These are phyloP conservation scores for Eretmochelys imbricata DNA, from an alignment of 2,113 vertebrate species.

Conservation along the genomic window DNA sequence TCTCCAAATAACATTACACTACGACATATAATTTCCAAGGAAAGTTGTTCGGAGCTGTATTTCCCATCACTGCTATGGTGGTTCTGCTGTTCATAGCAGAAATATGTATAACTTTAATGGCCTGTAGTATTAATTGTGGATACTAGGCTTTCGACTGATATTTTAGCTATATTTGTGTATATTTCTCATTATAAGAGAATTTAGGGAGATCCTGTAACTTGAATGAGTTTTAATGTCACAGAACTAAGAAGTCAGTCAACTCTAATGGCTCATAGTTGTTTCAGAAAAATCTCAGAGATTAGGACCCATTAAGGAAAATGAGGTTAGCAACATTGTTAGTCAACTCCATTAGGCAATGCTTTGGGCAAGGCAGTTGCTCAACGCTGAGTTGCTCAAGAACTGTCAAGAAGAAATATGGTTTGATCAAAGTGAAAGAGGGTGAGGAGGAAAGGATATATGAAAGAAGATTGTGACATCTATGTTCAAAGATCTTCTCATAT, in stretches of 20 bases:
- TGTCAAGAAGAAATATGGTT: constrained; percentile 31
- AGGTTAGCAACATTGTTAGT: neutral
- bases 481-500: neutral
- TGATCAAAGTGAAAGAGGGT: neutral
- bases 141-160: neutral
- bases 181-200: neutral
- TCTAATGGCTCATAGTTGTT: neutral
- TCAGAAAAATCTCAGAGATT: neutral
- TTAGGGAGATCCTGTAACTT: neutral
- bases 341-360: constrained; percentile 41
- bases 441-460: neutral
- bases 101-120: neutral
- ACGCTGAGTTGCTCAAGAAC: neutral
- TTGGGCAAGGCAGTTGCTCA: constrained; percentile 43
- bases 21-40: neutral
- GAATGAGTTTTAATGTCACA: neutral
- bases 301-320: neutral
- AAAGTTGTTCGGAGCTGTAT: neutral
- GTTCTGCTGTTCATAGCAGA: neutral
- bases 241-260: neutral
- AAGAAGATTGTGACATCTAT: neutral
- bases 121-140: neutral
- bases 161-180: neutral
- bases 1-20: neutral
- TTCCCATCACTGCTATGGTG: neutral